A percentile compares a stretch with the other conserved stretches of the same genome.
Conservation (phyloP, 2,113 vertebrate genomes). For the Leiothrix lutea region DNA sequence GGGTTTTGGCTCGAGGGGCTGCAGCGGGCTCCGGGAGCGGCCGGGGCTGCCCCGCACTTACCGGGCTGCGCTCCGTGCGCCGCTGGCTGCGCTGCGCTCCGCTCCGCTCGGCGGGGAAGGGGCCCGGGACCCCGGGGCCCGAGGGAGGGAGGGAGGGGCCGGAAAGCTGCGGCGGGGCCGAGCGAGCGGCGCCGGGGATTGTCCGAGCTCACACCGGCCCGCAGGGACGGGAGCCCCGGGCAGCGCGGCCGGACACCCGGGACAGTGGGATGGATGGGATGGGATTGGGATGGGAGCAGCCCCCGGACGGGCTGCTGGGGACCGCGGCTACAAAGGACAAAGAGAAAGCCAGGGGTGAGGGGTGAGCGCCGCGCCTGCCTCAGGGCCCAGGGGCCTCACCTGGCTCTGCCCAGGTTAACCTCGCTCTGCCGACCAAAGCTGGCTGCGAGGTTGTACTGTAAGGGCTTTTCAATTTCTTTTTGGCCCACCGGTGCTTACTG, state of each 20-base stretch:
- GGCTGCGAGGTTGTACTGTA: accelerated
- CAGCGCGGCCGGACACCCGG: not conserved
- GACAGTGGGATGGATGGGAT: not conserved
- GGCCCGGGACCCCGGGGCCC: too few species aligned
- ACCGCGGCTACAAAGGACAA: not conserved
- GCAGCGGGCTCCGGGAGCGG: too few species aligned
- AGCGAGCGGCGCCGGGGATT: not conserved
- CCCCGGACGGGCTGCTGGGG: not conserved
- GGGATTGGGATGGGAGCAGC: not conserved
- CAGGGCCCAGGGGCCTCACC: too few species aligned
- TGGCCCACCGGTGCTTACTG: not conserved
- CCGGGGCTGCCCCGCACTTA: too few species aligned
- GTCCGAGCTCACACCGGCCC: not conserved
- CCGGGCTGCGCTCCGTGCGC: too few species aligned
- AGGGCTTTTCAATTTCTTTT: not conserved
- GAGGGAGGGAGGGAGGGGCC: too few species aligned
- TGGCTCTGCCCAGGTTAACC: not conserved
- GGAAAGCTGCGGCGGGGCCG: not conserved
- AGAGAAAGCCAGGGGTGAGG: not conserved
- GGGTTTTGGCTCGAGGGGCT: too few species aligned
- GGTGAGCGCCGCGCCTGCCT: not conserved
- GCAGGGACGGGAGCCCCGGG: not conserved
- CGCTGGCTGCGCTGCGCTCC: too few species aligned
- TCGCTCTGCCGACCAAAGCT: not conserved
- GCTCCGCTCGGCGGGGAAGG: too few species aligned